Percentiles rank a stretch among this genome's conserved stretches.
These are phyloP conservation scores for Bubo scandiacus DNA, from an alignment of 2,113 vertebrate species.

Conservation along the genomic window DNA sequence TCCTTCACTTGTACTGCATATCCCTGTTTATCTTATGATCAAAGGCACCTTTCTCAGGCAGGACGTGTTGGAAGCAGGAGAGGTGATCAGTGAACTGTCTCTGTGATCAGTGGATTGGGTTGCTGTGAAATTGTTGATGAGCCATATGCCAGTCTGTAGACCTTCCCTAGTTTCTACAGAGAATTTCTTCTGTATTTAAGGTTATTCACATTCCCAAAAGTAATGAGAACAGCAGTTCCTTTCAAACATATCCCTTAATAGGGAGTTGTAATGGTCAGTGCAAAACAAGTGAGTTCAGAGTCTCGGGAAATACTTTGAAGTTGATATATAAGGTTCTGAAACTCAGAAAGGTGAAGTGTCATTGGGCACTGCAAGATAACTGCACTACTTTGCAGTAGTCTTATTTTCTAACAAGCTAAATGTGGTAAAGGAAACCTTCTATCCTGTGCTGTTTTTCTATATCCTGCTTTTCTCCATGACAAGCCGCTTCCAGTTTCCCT, in stretches of 20 bases:
- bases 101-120: neutral
- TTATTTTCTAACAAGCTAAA: neutral
- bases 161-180: neutral
- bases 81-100: neutral
- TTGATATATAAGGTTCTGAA: neutral
- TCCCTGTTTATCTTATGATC: neutral
- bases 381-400: neutral
- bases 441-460: neutral
- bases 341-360: neutral
- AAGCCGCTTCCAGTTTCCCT: neutral
- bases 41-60: neutral
- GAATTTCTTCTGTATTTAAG: neutral
- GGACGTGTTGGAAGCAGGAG: neutral
- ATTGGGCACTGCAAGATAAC: neutral
- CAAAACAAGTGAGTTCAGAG: neutral
- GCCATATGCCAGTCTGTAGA: neutral
- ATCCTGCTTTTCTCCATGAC: neutral
- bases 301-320: neutral
- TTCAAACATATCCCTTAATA: neutral
- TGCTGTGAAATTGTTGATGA: neutral
- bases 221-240: neutral
- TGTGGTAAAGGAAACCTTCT: neutral
- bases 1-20: neutral
- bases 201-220: neutral
- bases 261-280: neutral